A percentile compares a stretch with the other conserved stretches of the same genome.
Conservation (phyloP, 2,888 invertebrate genomes). For the Eupelmus urozonus region DNA sequence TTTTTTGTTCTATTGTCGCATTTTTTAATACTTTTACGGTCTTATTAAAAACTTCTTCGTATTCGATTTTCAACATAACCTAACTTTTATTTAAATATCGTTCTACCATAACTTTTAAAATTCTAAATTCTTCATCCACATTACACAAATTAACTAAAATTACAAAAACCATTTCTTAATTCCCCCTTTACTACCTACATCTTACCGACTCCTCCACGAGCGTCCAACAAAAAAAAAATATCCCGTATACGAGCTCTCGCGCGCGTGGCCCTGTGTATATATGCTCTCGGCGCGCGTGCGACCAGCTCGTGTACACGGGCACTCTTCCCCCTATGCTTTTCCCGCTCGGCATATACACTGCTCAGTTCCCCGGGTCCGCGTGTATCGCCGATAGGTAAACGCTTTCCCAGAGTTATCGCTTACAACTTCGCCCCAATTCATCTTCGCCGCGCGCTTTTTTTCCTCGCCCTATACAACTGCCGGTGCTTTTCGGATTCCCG, state of each 20-base stretch:
- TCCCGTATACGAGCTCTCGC: neutral
- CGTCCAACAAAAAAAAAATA: neutral
- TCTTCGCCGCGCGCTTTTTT: constrained; percentile 29
- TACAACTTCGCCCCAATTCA: constrained; percentile 58
- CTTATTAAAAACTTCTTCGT: too few species aligned
- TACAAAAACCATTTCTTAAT: too few species aligned
- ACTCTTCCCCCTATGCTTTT: constrained; percentile 7
- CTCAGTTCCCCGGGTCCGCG: neutral
- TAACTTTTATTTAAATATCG: too few species aligned
- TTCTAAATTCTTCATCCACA: too few species aligned
- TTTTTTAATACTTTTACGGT: too few species aligned
- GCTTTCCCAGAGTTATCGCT: constrained; percentile 62
- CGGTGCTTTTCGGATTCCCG: constrained; percentile 30
- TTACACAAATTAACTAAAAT: too few species aligned
- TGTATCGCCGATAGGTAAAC: constrained; percentile 52
- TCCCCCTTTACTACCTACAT: too few species aligned
- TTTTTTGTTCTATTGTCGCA: too few species aligned
- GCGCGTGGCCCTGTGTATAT: constrained; percentile 27
- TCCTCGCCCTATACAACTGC: neutral
- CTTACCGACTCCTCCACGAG: too few species aligned
- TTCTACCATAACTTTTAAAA: too few species aligned
- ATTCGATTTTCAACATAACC: too few species aligned
- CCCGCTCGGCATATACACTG: constrained; percentile 1
- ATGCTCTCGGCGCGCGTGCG: constrained; percentile 37
- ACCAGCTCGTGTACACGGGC: constrained; percentile 16